Evolutionary conservation across 53 echinoderm and acorn worm genomes (phyloP).

Genomic region (Antedon mediterranea): DNA sequence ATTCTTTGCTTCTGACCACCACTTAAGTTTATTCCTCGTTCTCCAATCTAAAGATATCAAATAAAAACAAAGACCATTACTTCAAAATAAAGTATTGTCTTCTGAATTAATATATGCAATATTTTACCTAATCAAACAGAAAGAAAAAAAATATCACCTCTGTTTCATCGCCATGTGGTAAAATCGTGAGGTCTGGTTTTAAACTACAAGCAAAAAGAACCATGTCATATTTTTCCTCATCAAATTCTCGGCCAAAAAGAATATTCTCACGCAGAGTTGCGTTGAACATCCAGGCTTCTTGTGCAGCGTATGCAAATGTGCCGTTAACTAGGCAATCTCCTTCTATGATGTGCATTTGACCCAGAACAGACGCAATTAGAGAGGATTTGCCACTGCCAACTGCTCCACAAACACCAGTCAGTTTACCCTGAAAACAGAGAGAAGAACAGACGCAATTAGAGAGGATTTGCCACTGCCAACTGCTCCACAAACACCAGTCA

Average conservation of each 20-base stretch:
- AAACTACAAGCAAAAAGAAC: conserved; percentile 51
- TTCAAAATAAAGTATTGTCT: too few species aligned
- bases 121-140: too few species aligned
- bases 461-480: conserved; percentile 87
- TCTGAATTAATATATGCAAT: too few species aligned
- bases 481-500: conserved; percentile 79
- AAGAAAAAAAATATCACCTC: conserved; percentile 36
- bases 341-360: conserved; percentile 73
- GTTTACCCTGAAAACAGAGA: conserved; percentile 32
- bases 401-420: conserved; percentile 74
- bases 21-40: conserved; percentile 88
- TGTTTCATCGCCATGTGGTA: conserved; percentile 77
- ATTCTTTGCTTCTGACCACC: conserved; percentile 93
- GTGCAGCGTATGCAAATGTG: conserved; percentile 83
- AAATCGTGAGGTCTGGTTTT: conserved; percentile 67
- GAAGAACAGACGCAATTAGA: too few species aligned
- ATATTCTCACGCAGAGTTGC: conserved; percentile 88
- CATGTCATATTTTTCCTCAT: conserved; percentile 47
- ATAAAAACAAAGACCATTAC: not conserved
- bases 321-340: conserved; percentile 50
- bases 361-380: conserved; percentile 67
- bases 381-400: conserved; percentile 87
- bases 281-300: conserved; percentile 94
- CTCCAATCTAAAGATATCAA: conserved; percentile 55
- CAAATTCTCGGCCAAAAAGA: conserved; percentile 62